A percentile compares a stretch with the other conserved stretches of the same genome.
Evolutionary conservation across 2,797 vertebrate genomes (phyloP).

Genomic region (Silurus aristotelis): DNA sequence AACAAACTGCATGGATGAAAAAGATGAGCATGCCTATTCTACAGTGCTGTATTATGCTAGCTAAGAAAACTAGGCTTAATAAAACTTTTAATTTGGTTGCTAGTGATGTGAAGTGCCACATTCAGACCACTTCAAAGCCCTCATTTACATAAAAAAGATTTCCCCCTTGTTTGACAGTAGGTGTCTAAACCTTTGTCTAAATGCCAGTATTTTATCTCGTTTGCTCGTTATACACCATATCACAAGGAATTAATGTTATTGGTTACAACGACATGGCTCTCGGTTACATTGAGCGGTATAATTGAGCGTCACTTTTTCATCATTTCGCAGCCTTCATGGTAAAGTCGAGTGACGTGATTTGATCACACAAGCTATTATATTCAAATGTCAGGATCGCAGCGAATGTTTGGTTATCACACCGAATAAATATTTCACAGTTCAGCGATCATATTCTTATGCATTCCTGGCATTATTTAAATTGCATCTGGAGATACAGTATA

Average conservation of each 20-base stretch:
- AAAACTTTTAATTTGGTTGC: constrained; percentile 45
- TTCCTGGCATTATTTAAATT: constrained; percentile 26
- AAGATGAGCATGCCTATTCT: constrained; percentile 67
- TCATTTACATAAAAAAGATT: constrained; percentile 41
- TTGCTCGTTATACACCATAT: constrained; percentile 39
- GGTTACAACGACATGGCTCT: constrained; percentile 25
- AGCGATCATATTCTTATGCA: constrained; percentile 8
- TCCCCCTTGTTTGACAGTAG: constrained; percentile 30
- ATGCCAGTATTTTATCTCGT: constrained; percentile 27
- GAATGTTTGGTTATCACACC: constrained; percentile 12
- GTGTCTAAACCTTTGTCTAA: constrained; percentile 41
- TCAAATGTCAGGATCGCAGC: constrained; percentile 24
- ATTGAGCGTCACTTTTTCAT: constrained; percentile 22
- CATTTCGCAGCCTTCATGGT: constrained; percentile 25
- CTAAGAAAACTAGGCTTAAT: constrained; percentile 46
- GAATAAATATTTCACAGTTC: constrained; percentile 25
- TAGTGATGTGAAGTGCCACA: constrained; percentile 34
- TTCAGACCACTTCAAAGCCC: constrained; percentile 30
- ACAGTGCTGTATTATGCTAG: constrained; percentile 68
- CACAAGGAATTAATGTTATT: constrained; percentile 43
- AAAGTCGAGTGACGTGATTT: constrained; percentile 32
- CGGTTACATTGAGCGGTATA: constrained; percentile 25
- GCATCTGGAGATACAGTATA: constrained; percentile 7
- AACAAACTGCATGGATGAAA: constrained; percentile 74
- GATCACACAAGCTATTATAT: constrained; percentile 31